Evolutionary conservation across 2,888 invertebrate genomes (phyloP).

Genomic region (Lithodes maja): DNA sequence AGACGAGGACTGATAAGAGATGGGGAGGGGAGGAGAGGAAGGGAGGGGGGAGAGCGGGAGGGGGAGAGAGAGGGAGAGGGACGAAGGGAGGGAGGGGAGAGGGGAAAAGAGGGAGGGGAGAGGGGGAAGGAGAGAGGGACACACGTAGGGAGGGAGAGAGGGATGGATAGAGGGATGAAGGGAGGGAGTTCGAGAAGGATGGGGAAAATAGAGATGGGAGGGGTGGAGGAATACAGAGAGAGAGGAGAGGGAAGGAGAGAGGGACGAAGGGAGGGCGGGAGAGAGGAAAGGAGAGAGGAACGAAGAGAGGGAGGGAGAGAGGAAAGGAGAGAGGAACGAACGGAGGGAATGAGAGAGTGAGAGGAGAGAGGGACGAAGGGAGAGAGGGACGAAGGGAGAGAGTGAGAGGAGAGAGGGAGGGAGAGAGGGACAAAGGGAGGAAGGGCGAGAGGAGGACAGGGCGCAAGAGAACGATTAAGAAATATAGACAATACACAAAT

Average conservation of each 20-base stretch:
- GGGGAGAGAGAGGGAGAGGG: not conserved
- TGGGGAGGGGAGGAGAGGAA: not conserved
- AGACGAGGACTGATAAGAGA: conserved; percentile 4
- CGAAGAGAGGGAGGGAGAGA: not conserved
- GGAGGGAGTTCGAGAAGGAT: not conserved
- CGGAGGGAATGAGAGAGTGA: not conserved
- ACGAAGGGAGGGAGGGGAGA: not conserved
- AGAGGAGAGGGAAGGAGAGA: not conserved
- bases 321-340: not conserved
- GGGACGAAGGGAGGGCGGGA: not conserved
- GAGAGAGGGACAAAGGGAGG: not conserved
- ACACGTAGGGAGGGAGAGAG: not conserved
- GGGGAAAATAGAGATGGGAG: not conserved
- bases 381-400: not conserved
- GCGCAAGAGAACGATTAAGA: not conserved
- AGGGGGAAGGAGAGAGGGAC: not conserved
- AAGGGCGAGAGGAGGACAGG: not conserved
- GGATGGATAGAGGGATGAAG: not conserved
- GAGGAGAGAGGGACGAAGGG: not conserved
- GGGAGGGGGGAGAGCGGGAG: not conserved
- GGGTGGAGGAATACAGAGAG: not conserved
- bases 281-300: not conserved
- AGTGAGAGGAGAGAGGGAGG: conserved; percentile 7
- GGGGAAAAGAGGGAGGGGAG: not conserved
- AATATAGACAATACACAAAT: not conserved